A percentile compares a stretch with the other conserved stretches of the same genome.
Conservation (phyloP, 2,797 vertebrate species). For the Urophycis tenuis region DNA sequence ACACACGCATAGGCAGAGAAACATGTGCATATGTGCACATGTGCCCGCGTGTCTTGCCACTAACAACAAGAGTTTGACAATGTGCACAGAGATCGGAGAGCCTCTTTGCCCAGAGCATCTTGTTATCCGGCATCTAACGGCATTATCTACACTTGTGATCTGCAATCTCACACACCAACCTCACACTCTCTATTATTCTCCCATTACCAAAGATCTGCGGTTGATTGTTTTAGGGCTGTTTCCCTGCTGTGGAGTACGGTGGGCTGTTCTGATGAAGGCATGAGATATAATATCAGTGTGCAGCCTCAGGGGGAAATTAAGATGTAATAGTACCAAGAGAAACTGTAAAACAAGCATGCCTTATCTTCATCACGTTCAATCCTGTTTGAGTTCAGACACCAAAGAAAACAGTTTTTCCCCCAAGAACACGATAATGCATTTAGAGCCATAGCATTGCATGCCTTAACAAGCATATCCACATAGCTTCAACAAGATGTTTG, state of each 20-base stretch:
- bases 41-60: neutral
- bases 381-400: constrained; percentile 46
- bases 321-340: constrained; percentile 40
- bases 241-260: constrained; percentile 36
- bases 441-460: constrained; percentile 28
- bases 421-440: constrained; percentile 44
- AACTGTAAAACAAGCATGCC: constrained; percentile 45
- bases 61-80: constrained; percentile 25
- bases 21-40: neutral
- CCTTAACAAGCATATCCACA: constrained; percentile 33
- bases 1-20: constrained; percentile 21
- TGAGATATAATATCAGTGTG: constrained; percentile 37
- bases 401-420: constrained; percentile 35
- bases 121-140: constrained; percentile 61
- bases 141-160: constrained; percentile 60
- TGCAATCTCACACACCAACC: constrained; percentile 38
- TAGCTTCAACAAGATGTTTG: constrained; percentile 21
- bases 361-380: constrained; percentile 37
- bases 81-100: constrained; percentile 9
- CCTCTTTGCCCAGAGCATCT: constrained; percentile 45
- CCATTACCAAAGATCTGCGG: constrained; percentile 47
- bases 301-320: constrained; percentile 47
- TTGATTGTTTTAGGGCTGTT: constrained; percentile 44
- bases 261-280: constrained; percentile 24
- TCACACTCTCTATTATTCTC: constrained; percentile 45